These are phyloP conservation scores for Xenopus borealis DNA, from an alignment of 2,113 vertebrate genomes.

Conservation along the genomic window DNA sequence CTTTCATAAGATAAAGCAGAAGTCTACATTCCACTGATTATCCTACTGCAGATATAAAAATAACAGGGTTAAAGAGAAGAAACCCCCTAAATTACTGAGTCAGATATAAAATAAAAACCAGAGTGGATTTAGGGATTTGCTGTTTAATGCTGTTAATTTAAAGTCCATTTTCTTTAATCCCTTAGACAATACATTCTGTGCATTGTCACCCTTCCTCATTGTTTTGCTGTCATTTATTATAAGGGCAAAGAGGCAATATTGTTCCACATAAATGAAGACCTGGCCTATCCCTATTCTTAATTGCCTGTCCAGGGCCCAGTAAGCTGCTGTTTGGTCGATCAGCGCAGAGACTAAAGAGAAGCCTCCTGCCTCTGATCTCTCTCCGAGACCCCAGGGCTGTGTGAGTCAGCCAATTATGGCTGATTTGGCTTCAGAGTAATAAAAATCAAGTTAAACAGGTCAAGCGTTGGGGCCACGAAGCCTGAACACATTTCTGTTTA, in stretches of 20 bases:
- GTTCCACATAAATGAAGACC: neutral
- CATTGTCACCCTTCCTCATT: neutral
- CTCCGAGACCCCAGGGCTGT: conserved; percentile 20
- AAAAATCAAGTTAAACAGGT: conserved; percentile 47
- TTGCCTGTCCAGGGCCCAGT: conserved; percentile 13
- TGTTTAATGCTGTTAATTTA: too few species aligned
- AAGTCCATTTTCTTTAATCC: too few species aligned
- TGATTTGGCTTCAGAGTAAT: conserved; percentile 37
- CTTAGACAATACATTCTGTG: neutral
- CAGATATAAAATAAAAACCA: too few species aligned
- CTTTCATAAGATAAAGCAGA: too few species aligned
- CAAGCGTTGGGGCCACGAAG: conserved; percentile 37
- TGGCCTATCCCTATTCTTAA: conserved; percentile 5
- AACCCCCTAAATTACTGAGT: too few species aligned
- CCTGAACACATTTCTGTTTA: conserved; percentile 38
- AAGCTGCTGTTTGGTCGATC: neutral
- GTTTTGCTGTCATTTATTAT: neutral
- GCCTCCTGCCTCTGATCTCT: conserved; percentile 29
- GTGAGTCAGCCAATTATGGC: conserved; percentile 42
- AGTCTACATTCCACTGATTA: too few species aligned
- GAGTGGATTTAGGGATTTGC: too few species aligned
- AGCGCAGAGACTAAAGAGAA: neutral
- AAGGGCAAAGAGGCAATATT: neutral
- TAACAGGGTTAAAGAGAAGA: too few species aligned
- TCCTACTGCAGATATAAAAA: too few species aligned